Conservation (phyloP, 2,888 invertebrate species). For the Neuroscelio doddi region DNA sequence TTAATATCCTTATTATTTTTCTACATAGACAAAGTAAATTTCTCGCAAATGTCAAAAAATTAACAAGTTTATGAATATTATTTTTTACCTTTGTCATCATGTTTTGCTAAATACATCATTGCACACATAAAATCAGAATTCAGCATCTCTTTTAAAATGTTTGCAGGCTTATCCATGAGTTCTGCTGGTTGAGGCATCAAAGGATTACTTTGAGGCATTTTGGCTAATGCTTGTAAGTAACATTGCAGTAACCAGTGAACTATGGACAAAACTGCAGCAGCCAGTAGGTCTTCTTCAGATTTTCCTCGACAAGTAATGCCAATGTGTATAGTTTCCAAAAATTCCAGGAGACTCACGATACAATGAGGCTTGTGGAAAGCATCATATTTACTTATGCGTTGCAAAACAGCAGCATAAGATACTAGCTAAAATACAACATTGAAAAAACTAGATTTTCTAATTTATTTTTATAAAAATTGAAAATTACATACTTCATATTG, state of each 20-base stretch:
- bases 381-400: constrained; percentile 91
- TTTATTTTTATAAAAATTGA: too few relatives aligned
- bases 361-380: constrained; percentile 91
- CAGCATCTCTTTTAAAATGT: constrained; percentile 79
- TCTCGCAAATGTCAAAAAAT: too few relatives aligned
- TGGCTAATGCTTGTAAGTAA: constrained; percentile 74
- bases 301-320: constrained; percentile 83
- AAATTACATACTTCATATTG: too few relatives aligned
- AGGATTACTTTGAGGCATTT: constrained; percentile 62
- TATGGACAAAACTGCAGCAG: constrained; percentile 86
- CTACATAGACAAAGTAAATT: too few relatives aligned
- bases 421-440: constrained; percentile 82
- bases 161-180: constrained; percentile 81
- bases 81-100: constrained; percentile 84
- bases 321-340: constrained; percentile 81
- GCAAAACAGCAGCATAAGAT: constrained; percentile 91
- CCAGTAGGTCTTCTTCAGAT: constrained; percentile 90
- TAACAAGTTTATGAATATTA: too few relatives aligned
- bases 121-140: constrained; percentile 84
- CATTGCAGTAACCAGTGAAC: constrained; percentile 88
- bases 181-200: constrained; percentile 74
- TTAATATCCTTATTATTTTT: too few relatives aligned
- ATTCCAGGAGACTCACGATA: constrained; percentile 87
- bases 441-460: too few relatives aligned
- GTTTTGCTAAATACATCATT: constrained; percentile 87